Conservation (phyloP, 2,888 invertebrate species). For the Perdita meconis region DNA sequence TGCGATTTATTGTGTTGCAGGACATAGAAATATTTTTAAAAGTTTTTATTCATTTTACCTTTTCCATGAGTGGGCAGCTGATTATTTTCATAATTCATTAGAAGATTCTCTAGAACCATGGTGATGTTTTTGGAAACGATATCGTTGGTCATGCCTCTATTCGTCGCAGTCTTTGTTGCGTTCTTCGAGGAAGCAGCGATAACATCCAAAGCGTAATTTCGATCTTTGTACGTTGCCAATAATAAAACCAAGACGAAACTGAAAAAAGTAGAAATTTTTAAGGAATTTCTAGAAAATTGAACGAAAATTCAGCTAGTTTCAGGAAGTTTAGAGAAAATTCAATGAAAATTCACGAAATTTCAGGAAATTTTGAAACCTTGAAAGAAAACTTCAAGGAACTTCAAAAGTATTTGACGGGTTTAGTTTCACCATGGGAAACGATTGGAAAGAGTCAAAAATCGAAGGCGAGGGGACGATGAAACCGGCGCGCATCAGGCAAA, state of each 20-base stretch:
- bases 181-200: background rate
- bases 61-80: slow-evolving; percentile 95
- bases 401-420: no score
- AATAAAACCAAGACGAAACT: slow-evolving; percentile 62
- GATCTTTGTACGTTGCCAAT: slow-evolving; percentile 69
- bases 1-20: no score
- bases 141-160: slow-evolving; percentile 87
- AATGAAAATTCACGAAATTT: no score
- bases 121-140: slow-evolving; percentile 94
- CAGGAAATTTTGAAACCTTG: no score
- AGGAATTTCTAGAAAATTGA: no score
- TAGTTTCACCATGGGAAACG: background rate
- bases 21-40: background rate
- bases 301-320: no score
- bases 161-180: slow-evolving; percentile 75
- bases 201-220: slow-evolving; percentile 57
- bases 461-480: background rate
- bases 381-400: no score
- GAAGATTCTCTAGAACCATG: slow-evolving; percentile 92
- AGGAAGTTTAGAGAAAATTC: no score
- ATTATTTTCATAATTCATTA: slow-evolving; percentile 95
- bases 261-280: no score
- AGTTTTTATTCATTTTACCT: slow-evolving; percentile 85
- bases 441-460: background rate
- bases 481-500: background rate